A percentile compares a stretch with the other conserved stretches of the same genome.
phyloP scores from a whole-genome alignment of 2,888 invertebrate species.

The Polyommatus icarus region DNA sequence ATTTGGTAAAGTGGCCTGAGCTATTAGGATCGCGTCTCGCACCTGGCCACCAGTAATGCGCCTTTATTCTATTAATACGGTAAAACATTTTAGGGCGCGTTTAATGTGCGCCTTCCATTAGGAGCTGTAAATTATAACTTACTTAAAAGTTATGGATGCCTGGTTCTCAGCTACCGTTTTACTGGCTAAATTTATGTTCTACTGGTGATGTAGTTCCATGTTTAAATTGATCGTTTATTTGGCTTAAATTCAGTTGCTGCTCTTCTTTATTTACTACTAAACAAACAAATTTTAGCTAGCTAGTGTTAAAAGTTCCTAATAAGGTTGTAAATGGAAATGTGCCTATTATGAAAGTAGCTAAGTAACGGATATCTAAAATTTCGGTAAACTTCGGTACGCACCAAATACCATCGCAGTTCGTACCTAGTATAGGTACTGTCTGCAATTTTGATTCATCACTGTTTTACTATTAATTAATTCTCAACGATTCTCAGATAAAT shows the following conservation, averaged over 20 bases:
- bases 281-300: too few relatives aligned
- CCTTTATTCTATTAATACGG: conserved; percentile 71
- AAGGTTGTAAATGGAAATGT: too few relatives aligned
- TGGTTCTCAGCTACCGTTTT: conserved; percentile 54
- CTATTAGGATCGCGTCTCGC: conserved; percentile 67
- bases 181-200: conserved; percentile 46
- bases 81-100: conserved; percentile 66
- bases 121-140: conserved; percentile 73
- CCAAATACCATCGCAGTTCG: too few relatives aligned
- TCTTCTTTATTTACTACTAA: neutral
- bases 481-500: neutral
- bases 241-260: neutral
- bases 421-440: too few relatives aligned
- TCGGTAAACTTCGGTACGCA: too few relatives aligned
- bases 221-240: neutral
- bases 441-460: too few relatives aligned
- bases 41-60: conserved; percentile 61
- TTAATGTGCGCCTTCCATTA: conserved; percentile 78
- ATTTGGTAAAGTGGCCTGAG: conserved; percentile 55
- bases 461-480: too few relatives aligned
- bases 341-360: too few relatives aligned
- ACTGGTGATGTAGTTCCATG: conserved; percentile 29
- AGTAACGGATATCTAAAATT: too few relatives aligned
- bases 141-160: conserved; percentile 58
- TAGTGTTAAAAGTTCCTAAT: too few relatives aligned